These are phyloP conservation scores for Cepaea hortensis DNA, from an alignment of 2,888 invertebrate genomes.

Conservation along the genomic window DNA sequence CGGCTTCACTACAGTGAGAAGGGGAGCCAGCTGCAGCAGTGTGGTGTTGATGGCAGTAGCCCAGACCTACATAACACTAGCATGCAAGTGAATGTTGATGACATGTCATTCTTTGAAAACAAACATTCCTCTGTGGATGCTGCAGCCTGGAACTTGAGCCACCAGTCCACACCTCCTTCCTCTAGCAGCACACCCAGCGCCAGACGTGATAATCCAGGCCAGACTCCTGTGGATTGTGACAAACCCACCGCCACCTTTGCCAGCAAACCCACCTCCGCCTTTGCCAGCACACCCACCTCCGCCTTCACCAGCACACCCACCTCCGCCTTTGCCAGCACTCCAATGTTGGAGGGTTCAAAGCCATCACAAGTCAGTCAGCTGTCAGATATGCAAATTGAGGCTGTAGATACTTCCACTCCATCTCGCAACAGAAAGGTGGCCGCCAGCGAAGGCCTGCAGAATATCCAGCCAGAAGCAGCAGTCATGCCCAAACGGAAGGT, in stretches of 20 bases:
- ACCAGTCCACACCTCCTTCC: not conserved
- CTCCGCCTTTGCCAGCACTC: too few relatives aligned
- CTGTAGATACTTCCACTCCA: not conserved
- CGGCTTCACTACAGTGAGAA: conserved; percentile 31
- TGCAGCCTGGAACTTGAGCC: not conserved
- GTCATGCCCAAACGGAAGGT: not conserved
- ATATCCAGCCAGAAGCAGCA: not conserved
- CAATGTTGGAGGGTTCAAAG: too few relatives aligned
- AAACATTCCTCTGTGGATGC: not conserved
- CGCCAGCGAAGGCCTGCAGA: not conserved
- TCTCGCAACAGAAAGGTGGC: not conserved
- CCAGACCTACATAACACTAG: not conserved
- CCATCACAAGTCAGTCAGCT: not conserved
- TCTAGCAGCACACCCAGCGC: not conserved
- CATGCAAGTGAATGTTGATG: conserved; percentile 36
- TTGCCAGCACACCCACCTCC: too few relatives aligned
- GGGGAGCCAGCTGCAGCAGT: not conserved
- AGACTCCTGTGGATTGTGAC: not conserved
- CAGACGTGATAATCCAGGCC: not conserved
- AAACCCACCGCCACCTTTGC: too few relatives aligned
- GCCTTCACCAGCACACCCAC: not conserved
- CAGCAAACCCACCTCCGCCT: not conserved
- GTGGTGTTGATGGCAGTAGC: not conserved
- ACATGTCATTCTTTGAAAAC: conserved; percentile 22
- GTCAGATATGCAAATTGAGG: not conserved